These are phyloP conservation scores for Micoletzkya japonica DNA, from an alignment of 2,888 invertebrate genomes.

Conservation along the genomic window DNA sequence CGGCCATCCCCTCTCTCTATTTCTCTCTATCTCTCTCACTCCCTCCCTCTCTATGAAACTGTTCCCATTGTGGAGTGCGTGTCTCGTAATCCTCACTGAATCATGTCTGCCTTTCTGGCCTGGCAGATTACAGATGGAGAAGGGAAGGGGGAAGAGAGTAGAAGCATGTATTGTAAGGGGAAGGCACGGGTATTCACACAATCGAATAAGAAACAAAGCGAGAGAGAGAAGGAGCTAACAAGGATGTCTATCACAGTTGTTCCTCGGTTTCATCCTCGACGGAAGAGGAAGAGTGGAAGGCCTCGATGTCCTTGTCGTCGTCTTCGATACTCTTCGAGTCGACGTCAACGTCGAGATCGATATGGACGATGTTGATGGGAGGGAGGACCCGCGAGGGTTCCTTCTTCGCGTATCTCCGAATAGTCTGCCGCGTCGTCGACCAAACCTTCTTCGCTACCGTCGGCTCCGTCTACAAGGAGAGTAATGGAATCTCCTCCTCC, in stretches of 20 bases:
- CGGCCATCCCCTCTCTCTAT: slow-evolving; percentile 10
- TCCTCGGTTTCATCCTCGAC: slow-evolving; percentile 27
- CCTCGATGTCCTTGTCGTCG: slow-evolving; percentile 3
- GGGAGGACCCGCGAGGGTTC: slow-evolving; percentile 22
- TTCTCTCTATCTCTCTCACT: slow-evolving; percentile 13
- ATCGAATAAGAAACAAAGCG: not conserved
- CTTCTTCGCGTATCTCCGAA: slow-evolving; percentile 38
- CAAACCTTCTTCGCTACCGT: slow-evolving; percentile 60
- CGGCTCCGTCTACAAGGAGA: slow-evolving; percentile 49
- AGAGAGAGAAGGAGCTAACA: not conserved
- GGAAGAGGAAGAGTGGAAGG: slow-evolving; percentile 1
- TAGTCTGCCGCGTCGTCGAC: slow-evolving; percentile 58
- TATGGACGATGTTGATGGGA: slow-evolving; percentile 28
- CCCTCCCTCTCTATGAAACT: slow-evolving; percentile 22
- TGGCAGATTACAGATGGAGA: slow-evolving; percentile 3
- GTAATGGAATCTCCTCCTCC: not conserved
- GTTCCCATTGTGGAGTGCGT: slow-evolving; percentile 25
- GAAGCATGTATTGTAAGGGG: slow-evolving; percentile 12
- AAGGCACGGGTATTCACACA: slow-evolving; percentile 10
- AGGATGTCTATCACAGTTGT: slow-evolving; percentile 9
- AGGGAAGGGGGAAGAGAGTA: slow-evolving; percentile 15
- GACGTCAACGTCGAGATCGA: slow-evolving; percentile 23
- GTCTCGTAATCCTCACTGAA: slow-evolving; percentile 16
- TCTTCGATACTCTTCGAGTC: slow-evolving; percentile 22
- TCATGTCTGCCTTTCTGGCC: slow-evolving; percentile 13